phyloP scores from a whole-genome alignment of 2,888 invertebrate species.

The Perithous albicinctus region DNA sequence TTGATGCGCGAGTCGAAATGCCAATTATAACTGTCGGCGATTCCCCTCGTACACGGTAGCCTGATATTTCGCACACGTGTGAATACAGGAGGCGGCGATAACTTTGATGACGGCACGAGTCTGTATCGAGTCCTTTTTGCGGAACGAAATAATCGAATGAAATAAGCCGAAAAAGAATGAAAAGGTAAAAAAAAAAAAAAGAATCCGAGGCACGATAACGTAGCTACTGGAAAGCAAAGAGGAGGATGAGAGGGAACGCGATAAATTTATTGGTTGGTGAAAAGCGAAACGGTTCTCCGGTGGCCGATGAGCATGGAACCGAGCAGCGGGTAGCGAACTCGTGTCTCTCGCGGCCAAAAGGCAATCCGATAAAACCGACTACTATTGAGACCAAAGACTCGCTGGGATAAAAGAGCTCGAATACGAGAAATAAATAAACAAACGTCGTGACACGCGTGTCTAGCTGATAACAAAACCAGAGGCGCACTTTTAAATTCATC shows the following conservation, averaged over 20 bases:
- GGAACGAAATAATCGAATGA: slow-evolving; percentile 39
- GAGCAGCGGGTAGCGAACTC: slow-evolving; percentile 4
- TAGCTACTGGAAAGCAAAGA: slow-evolving; percentile 19
- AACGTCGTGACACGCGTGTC: slow-evolving; percentile 49
- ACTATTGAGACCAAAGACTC: slow-evolving; percentile 51
- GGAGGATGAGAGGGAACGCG: slow-evolving; percentile 43
- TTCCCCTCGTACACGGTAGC: background rate
- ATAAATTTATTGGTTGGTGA: slow-evolving; percentile 58
- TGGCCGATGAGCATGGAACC: slow-evolving; percentile 6
- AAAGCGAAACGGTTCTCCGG: slow-evolving; percentile 42
- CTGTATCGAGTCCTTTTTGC: slow-evolving; percentile 37
- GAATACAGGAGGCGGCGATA: slow-evolving; percentile 22
- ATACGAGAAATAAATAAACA: slow-evolving; percentile 36
- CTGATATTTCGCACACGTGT: slow-evolving; percentile 32
- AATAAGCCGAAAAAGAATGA: slow-evolving; percentile 23
- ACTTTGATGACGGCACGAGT: background rate
- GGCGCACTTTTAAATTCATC: slow-evolving; percentile 43
- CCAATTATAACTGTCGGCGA: slow-evolving; percentile 64
- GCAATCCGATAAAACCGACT: slow-evolving; percentile 60
- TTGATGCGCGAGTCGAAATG: slow-evolving; percentile 43
- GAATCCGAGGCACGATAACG: background rate
- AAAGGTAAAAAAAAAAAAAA: slow-evolving; percentile 6
- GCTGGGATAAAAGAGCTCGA: slow-evolving; percentile 60
- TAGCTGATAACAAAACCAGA: slow-evolving; percentile 61
- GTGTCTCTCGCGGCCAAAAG: slow-evolving; percentile 52